phyloP scores from a whole-genome alignment of 1,140 invertebrate species.

The Adelges cooleyi region DNA sequence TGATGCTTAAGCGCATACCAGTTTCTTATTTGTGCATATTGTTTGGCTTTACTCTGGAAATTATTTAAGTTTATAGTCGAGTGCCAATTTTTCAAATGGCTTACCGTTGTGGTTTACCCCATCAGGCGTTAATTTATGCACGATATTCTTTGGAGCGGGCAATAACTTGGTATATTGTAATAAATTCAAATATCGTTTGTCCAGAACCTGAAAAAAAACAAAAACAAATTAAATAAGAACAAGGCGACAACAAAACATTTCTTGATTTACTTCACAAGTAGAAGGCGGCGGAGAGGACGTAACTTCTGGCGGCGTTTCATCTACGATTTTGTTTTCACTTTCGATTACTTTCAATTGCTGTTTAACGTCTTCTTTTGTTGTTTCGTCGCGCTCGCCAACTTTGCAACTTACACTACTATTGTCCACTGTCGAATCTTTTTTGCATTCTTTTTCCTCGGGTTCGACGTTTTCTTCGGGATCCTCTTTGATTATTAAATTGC shows the following conservation, averaged over 20 bases:
- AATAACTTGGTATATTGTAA: constrained; percentile 24
- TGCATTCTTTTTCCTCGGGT: constrained; percentile 2
- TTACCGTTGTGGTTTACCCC: constrained; percentile 24
- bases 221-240: not conserved
- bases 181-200: constrained; percentile 18
- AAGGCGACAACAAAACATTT: not conserved
- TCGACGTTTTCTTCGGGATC: constrained; percentile 1
- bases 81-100: constrained; percentile 28
- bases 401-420: not conserved
- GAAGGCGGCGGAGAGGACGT: not conserved
- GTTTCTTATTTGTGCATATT: constrained; percentile 26
- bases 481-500: constrained; percentile 23
- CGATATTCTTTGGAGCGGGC: constrained; percentile 21
- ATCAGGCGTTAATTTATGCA: constrained; percentile 26
- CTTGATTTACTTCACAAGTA: constrained; percentile 19
- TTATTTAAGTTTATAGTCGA: constrained; percentile 2
- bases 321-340: not conserved
- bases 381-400: not conserved
- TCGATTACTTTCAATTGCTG: not conserved
- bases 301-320: not conserved
- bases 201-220: constrained; percentile 16
- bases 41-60: constrained; percentile 27
- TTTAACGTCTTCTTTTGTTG: not conserved
- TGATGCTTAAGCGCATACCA: constrained; percentile 25
- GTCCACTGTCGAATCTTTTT: not conserved